Evolutionary conservation across 2,113 vertebrate species (phyloP).

Genomic region (Platanista minor): DNA sequence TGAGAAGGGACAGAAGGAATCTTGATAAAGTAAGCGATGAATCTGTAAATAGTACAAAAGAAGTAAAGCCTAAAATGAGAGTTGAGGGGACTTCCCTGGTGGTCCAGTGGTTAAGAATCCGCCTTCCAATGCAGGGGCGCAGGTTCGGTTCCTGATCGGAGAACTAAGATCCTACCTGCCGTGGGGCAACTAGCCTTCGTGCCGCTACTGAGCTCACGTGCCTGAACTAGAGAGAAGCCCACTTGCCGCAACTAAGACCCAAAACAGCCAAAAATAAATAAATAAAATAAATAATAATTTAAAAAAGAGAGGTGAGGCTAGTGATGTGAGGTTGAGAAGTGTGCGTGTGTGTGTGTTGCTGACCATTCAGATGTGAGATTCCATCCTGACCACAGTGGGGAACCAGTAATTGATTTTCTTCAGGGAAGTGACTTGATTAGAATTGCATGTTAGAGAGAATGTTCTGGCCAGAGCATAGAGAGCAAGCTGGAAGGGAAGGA

Average conservation of each 20-base stretch:
- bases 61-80: background rate
- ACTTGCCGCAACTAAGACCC: too few relatives aligned
- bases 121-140: too few relatives aligned
- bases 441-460: background rate
- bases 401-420: background rate
- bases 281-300: too few relatives aligned
- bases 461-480: background rate
- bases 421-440: background rate
- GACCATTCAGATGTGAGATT: background rate
- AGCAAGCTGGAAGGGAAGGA: background rate
- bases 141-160: too few relatives aligned
- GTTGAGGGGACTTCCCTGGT: background rate
- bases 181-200: too few relatives aligned
- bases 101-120: too few relatives aligned
- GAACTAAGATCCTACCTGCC: too few relatives aligned
- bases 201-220: too few relatives aligned
- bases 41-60: background rate
- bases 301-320: background rate
- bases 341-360: background rate
- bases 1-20: background rate
- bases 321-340: background rate
- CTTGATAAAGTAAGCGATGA: background rate
- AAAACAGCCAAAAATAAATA: too few relatives aligned
- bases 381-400: background rate
- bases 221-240: too few relatives aligned